A percentile compares a stretch with the other conserved stretches of the same genome.
Conservation (phyloP, 1,140 invertebrate species). For the Cotesia vestalis region DNA sequence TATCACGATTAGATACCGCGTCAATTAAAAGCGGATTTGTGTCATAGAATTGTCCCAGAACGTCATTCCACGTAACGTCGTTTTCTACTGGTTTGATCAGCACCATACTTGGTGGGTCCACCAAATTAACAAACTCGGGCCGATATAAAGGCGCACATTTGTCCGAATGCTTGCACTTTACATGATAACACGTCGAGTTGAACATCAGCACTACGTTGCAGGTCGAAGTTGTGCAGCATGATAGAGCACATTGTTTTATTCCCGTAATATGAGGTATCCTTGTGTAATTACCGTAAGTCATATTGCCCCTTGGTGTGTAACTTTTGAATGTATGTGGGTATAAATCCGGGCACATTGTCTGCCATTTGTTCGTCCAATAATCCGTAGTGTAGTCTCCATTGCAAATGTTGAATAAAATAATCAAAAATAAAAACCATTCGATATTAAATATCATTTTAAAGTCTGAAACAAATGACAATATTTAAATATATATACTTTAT, state of each 20-base stretch:
- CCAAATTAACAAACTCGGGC: constrained; percentile 64
- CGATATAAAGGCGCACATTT: constrained; percentile 74
- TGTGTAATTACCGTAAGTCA: constrained; percentile 70
- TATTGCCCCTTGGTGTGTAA: constrained; percentile 66
- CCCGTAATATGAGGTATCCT: constrained; percentile 67
- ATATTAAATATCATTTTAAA: constrained; percentile 39
- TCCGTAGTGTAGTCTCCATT: constrained; percentile 43
- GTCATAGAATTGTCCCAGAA: constrained; percentile 55
- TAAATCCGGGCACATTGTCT: constrained; percentile 55
- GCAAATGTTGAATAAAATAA: constrained; percentile 51
- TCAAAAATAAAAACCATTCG: constrained; percentile 45
- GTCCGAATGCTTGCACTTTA: constrained; percentile 76
- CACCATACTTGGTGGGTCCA: constrained; percentile 76
- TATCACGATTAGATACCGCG: constrained; percentile 4
- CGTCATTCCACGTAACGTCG: constrained; percentile 67
- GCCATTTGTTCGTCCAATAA: constrained; percentile 51
- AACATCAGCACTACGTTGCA: constrained; percentile 85
- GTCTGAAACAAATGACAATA: constrained; percentile 23
- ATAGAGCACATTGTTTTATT: constrained; percentile 74
- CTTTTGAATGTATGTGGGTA: constrained; percentile 55
- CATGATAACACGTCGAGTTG: constrained; percentile 79
- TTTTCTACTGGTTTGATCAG: constrained; percentile 75
- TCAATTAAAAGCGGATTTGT: constrained; percentile 42
- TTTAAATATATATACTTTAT: not conserved
- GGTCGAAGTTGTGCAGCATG: constrained; percentile 73